A percentile compares a stretch with the other conserved stretches of the same genome.
Conservation (phyloP, 2,113 vertebrate species). For the Corythornis cristatus region DNA sequence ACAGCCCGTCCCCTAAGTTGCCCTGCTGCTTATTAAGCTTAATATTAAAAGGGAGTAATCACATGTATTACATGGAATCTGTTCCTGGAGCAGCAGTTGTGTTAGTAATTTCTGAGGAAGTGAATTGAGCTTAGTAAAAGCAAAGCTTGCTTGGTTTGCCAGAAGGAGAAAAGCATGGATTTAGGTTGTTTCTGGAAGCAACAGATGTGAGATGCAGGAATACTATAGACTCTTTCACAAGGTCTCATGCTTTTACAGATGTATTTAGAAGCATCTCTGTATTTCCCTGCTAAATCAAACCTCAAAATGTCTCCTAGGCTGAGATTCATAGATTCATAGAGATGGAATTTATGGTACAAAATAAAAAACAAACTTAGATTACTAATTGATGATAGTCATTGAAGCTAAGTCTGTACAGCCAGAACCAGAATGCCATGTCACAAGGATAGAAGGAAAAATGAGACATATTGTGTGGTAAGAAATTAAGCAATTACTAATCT, state of each 20-base stretch:
- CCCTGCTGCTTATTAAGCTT: not conserved
- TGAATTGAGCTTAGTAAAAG: not conserved
- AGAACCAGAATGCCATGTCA: not conserved
- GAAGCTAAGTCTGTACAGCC: not conserved
- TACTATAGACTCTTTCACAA: not conserved
- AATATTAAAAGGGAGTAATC: not conserved
- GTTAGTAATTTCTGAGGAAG: not conserved
- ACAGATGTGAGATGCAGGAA: not conserved
- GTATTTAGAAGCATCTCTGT: not conserved
- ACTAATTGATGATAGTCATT: not conserved
- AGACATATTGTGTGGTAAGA: not conserved
- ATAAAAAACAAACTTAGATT: slow-evolving; percentile 14
- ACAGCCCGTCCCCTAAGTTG: not conserved
- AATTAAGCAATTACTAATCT: not conserved
- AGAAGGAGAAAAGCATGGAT: not conserved
- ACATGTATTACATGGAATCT: not conserved
- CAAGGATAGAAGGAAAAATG: not conserved
- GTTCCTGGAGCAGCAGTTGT: not conserved
- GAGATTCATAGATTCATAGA: too few species aligned
- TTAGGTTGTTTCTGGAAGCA: not conserved
- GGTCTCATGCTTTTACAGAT: not conserved
- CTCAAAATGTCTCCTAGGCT: not conserved
- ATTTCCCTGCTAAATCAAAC: slow-evolving; percentile 14
- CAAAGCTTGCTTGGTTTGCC: not conserved
- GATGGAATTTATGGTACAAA: not conserved